A percentile compares a stretch with the other conserved stretches of the same genome.
Evolutionary conservation across 2,888 invertebrate genomes (phyloP).

Genomic region (Ceraclea dissimilis): DNA sequence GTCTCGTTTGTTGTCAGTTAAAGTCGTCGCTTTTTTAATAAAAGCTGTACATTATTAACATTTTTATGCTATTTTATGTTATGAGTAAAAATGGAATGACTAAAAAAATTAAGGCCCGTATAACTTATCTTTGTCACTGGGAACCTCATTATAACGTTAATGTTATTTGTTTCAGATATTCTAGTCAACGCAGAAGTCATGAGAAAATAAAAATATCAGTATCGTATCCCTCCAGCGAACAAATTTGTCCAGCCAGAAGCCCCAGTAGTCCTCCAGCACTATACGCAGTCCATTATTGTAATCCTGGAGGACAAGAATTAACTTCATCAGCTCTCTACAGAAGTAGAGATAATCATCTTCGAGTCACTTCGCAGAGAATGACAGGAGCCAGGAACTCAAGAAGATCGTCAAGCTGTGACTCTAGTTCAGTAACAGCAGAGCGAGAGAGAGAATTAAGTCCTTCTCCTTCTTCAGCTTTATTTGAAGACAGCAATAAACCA

Average conservation of each 20-base stretch:
- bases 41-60: too few relatives aligned
- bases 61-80: too few relatives aligned
- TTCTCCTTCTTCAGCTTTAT: constrained; percentile 43
- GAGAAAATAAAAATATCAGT: constrained; percentile 82
- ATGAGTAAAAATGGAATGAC: too few relatives aligned
- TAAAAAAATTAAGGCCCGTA: too few relatives aligned
- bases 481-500: constrained; percentile 43
- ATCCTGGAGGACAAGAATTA: constrained; percentile 54
- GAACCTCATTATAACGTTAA: too few relatives aligned
- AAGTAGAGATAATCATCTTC: constrained; percentile 48
- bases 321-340: constrained; percentile 45
- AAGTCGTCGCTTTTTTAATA: too few relatives aligned
- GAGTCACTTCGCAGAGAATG: constrained; percentile 39
- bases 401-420: constrained; percentile 44
- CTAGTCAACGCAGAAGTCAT: constrained; percentile 56
- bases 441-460: constrained; percentile 41
- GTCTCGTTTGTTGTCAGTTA: too few relatives aligned
- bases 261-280: constrained; percentile 44
- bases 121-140: too few relatives aligned
- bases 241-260: constrained; percentile 42
- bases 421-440: constrained; percentile 37
- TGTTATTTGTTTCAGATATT: constrained; percentile 39
- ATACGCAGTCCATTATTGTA: constrained; percentile 62
- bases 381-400: constrained; percentile 30
- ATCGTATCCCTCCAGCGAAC: constrained; percentile 75